These are phyloP conservation scores for Hirtodrosophila trivittata DNA, from an alignment of 2,888 invertebrate genomes.

Conservation along the genomic window DNA sequence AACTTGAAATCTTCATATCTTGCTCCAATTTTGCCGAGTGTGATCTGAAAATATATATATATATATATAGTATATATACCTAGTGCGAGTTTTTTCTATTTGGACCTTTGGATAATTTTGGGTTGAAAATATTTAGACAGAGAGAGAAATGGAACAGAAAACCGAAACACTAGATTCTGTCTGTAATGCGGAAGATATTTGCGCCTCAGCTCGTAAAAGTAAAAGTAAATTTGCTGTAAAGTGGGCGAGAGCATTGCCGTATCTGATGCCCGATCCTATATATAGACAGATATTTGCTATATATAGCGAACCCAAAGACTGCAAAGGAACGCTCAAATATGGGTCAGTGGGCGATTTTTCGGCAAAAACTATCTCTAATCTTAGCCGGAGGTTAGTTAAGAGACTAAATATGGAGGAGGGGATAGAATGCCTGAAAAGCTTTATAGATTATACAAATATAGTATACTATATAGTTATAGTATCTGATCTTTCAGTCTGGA, in stretches of 20 bases:
- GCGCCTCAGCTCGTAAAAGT: conserved; percentile 28
- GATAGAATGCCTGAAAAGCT: no score
- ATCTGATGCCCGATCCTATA: conserved; percentile 35
- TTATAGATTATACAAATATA: no score
- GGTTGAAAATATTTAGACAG: conserved; percentile 47
- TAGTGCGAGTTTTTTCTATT: neutral
- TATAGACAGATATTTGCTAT: conserved; percentile 49
- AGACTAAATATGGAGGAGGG: no score
- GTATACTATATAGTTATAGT: no score
- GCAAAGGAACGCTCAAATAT: conserved; percentile 37
- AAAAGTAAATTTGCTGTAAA: conserved; percentile 56
- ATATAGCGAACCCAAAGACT: conserved; percentile 17
- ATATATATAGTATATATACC: no score
- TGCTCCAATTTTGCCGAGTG: conserved; percentile 12
- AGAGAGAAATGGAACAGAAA: conserved; percentile 24
- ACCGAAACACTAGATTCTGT: conserved; percentile 1
- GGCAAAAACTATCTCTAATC: neutral
- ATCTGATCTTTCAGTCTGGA: no score
- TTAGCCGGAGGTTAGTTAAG: no score
- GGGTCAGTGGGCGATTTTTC: conserved; percentile 60
- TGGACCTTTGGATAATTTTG: neutral
- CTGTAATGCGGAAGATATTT: conserved; percentile 68
- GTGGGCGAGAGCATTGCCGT: conserved; percentile 51
- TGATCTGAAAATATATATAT: conserved; percentile 8
- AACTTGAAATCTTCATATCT: conserved; percentile 18